Percentiles rank a stretch among this genome's conserved stretches.
These are phyloP conservation scores for Lytechinus pictus DNA, from an alignment of 35 echinoderm and acorn worm genomes.

Conservation along the genomic window DNA sequence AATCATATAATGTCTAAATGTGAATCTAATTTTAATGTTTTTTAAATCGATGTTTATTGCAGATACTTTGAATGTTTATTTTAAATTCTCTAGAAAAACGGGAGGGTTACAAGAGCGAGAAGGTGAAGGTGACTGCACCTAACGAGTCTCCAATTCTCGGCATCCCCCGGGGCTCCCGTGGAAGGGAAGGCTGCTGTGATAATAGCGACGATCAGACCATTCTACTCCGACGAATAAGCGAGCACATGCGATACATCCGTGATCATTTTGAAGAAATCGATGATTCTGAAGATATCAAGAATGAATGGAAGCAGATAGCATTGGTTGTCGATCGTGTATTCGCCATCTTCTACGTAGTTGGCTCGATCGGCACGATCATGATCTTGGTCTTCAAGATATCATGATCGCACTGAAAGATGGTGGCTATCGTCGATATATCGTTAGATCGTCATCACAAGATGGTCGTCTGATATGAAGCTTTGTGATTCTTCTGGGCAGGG, in stretches of 20 bases:
- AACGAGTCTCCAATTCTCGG: conserved; percentile 74
- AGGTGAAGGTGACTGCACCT: conserved; percentile 20
- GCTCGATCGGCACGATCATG: conserved; percentile 69
- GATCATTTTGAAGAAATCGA: conserved; percentile 74
- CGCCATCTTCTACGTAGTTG: conserved; percentile 84
- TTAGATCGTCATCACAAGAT: not conserved
- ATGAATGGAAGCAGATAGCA: conserved; percentile 92
- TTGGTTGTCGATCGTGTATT: conserved; percentile 86
- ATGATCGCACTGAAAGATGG: not conserved
- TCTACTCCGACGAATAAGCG: conserved; percentile 68
- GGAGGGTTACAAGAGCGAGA: not conserved
- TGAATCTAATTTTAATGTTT: too few relatives aligned
- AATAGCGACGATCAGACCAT: conserved; percentile 56
- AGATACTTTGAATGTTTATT: not conserved
- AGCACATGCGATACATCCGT: conserved; percentile 66
- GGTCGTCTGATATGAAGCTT: not conserved
- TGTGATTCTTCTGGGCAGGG: not conserved
- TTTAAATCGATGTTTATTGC: too few relatives aligned
- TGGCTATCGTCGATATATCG: not conserved
- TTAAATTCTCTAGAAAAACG: not conserved
- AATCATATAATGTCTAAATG: too few relatives aligned
- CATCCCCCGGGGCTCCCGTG: conserved; percentile 49
- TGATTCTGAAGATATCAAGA: conserved; percentile 58
- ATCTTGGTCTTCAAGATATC: conserved; percentile 62
- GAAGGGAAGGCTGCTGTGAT: conserved; percentile 55